Evolutionary conservation across 2,113 vertebrate genomes (phyloP).

Genomic region (Epinephelus lanceolatus): DNA sequence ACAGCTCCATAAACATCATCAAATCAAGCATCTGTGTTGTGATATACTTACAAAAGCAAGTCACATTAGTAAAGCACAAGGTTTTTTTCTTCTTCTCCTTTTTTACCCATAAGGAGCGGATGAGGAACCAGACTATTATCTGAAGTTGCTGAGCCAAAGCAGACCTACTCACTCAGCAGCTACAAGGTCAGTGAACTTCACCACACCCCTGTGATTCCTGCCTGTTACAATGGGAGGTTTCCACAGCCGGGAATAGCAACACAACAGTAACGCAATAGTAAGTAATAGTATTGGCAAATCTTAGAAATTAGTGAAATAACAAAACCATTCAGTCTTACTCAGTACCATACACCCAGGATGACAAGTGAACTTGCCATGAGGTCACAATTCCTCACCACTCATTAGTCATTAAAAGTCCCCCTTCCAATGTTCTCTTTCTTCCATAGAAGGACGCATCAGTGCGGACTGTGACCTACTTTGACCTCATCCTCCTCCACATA

Average conservation of each 20-base stretch:
- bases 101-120: constrained; percentile 15
- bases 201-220: constrained; percentile 65
- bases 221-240: constrained; percentile 47
- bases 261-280: background rate
- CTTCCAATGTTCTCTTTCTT: constrained; percentile 20
- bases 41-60: background rate
- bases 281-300: background rate
- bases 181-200: constrained; percentile 65
- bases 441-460: constrained; percentile 18
- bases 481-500: constrained; percentile 43
- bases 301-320: constrained; percentile 1
- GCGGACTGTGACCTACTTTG: constrained; percentile 24
- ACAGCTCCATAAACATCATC: background rate
- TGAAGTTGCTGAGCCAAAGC: constrained; percentile 57
- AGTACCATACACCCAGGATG: background rate
- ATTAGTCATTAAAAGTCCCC: background rate
- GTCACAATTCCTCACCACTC: background rate
- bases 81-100: constrained; percentile 9
- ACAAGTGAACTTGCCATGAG: constrained; percentile 3
- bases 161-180: constrained; percentile 62
- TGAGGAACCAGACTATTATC: constrained; percentile 51
- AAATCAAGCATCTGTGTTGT: constrained; percentile 1
- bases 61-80: background rate
- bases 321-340: background rate
- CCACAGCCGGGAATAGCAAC: constrained; percentile 34